Base-by-base conservation (phyloP, 2,797 vertebrate species). In the Schizothorax lantsangensis region DNA sequence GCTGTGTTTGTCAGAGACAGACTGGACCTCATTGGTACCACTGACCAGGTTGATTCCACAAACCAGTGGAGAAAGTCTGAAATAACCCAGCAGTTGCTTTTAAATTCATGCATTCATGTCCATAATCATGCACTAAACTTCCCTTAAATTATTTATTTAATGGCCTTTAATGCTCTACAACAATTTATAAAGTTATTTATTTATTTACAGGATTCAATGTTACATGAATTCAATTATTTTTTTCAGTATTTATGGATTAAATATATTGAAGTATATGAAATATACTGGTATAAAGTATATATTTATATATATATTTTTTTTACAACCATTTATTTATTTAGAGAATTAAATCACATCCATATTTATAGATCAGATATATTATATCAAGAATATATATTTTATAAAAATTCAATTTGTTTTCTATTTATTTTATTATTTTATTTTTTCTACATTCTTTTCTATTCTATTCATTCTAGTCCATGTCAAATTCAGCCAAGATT, bases 61-160 rank as follows among this genome's bases (percentile, higher is more conserved):
- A 7, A 93, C 81, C 71, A 94, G 93, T 78, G 92, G 59, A 11
- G 88, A 19, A 15, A 89, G 47, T 75, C 93, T 91, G 86, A 88
- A 80, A 87, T 43, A 90, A 85, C 90, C 94, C 47, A 36, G 77
- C 36, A 75, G 75, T 0, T 11, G 14, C 38, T n/a, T 73, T 73
- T 5, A 21, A 85, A 75, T 19, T 52, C 69, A 85, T 47, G 17
- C 33, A 85, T 38, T 36, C 64, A 8, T 68, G 15, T 68, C 64
- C 30, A 68, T 17, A 68, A 36, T 33, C 64, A 68, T 17, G 6
- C 26, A 38, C 19, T 21, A 15, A 33, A 79, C 15, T 9, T 77
- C 21, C 45, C 38, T 14, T 43, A 30, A 43, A 59, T 64, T 0
- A 49, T 73, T 14, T 33, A 21, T 19, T 68, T 3, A 74, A 75